Evolutionary conservation across 2,797 vertebrate species (phyloP), one percentile per base, ranked within the genome.

Genomic region (Prionace glauca): DNA sequence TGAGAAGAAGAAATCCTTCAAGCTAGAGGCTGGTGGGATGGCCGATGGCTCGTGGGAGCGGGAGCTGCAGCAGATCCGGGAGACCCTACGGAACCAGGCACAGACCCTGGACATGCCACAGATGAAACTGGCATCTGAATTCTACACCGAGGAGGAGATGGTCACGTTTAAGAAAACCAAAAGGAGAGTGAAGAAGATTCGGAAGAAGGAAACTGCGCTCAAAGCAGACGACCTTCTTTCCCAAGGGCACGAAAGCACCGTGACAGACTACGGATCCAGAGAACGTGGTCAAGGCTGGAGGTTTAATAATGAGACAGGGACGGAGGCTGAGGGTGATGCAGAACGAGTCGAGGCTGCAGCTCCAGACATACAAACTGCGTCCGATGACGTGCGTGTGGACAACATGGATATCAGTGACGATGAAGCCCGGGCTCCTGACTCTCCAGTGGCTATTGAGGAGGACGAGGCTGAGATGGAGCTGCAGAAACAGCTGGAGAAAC

Each of bases 381-480:
- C 98, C 0, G 99, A 98, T 72, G 98, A 99, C 95, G 96, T 98
- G 86, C 97, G 98, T 0, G 98, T 97, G 96, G 98, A 99, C 62
- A 98, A 98, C 96, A 99, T 99, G 98, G 99, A 99, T 22, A 98
- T 99, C 95, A 99, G 99, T 1, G 98, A 99, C 0, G 98, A 98
- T 0, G 97, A 96, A 26, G 97, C 96, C 56, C 60, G 26, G 0
- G 95, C 95, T 0, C 95, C 97, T 0, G 98, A 97, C 22, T 96
- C 97, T 3, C 96, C 98, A 0, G 77, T 97, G 65, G 96, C 95
- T 3, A 96, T 99, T 3, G 99, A 99, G 96, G 99, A 99, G 96
- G 99, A 99, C 0, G 98, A 99, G 96, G 98, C 98, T 0, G 98
- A 99, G 96, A 97, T 97, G 96, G 99, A 99, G 96, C 97, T 99